A percentile compares a stretch with the other conserved stretches of the same genome.
These are phyloP conservation scores for Cyphomyrmex costatus DNA, from an alignment of 1,140 invertebrate species.

Conservation along the genomic window DNA sequence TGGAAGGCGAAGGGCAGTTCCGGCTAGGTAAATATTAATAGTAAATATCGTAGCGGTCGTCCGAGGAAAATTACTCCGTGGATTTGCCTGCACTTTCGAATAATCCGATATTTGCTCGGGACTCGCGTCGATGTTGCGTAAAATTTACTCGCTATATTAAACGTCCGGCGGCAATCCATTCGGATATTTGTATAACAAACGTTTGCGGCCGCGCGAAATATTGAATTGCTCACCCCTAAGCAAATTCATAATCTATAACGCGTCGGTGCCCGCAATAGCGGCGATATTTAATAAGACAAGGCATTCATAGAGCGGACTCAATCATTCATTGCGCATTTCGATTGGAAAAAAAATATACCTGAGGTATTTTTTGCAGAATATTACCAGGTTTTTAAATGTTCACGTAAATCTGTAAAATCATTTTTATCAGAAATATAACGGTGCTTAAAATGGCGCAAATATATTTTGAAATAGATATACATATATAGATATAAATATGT, in stretches of 20 bases:
- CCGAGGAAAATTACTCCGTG: conserved; percentile 59
- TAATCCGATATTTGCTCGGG: conserved; percentile 67
- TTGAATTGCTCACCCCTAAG: conserved; percentile 53
- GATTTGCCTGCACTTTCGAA: conserved; percentile 64
- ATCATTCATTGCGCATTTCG: background rate
- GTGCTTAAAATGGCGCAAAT: background rate
- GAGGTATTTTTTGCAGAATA: background rate
- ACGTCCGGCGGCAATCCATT: conserved; percentile 56
- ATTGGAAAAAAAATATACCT: background rate
- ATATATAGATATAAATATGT: background rate
- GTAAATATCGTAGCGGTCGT: conserved; percentile 62
- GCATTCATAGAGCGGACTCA: conserved; percentile 7
- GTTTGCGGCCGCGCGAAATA: conserved; percentile 59
- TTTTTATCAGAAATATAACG: background rate
- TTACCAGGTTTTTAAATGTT: background rate
- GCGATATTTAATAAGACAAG: conserved; percentile 41
- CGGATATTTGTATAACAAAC: conserved; percentile 71
- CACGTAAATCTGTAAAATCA: background rate
- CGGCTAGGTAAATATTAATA: conserved; percentile 60
- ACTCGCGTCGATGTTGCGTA: conserved; percentile 54
- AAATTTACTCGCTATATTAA: conserved; percentile 73
- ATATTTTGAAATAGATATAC: background rate
- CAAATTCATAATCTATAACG: conserved; percentile 67
- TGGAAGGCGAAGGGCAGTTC: conserved; percentile 26
- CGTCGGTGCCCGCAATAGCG: conserved; percentile 17